Conservation (phyloP, 2,888 invertebrate genomes). For the Petrophora chlorosata region DNA sequence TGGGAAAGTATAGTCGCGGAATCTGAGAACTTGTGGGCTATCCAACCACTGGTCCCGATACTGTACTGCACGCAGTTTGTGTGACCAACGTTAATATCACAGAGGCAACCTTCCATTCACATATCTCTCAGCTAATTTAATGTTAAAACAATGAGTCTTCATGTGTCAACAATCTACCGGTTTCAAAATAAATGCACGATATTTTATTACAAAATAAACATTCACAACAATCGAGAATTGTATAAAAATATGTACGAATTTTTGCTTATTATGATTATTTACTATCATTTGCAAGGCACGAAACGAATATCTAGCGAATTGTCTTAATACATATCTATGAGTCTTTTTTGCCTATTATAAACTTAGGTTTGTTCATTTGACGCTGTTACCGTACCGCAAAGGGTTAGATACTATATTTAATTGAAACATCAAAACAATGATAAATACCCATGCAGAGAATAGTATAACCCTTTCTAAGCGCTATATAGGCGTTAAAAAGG, state of each 20-base stretch:
- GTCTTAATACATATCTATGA: background rate
- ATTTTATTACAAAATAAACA: constrained; percentile 2
- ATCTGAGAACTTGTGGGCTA: too few species aligned
- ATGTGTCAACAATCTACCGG: constrained; percentile 1
- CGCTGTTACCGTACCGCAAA: too few species aligned
- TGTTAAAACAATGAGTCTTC: too few species aligned
- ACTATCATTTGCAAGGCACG: constrained; percentile 3
- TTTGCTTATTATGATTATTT: constrained; percentile 3
- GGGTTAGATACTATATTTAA: too few species aligned
- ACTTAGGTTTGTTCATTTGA: too few species aligned
- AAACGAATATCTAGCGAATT: background rate
- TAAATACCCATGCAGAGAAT: too few species aligned
- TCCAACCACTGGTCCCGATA: constrained; percentile 13
- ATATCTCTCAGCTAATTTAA: too few species aligned
- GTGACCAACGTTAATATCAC: constrained; percentile 54
- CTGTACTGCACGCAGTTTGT: constrained; percentile 6
- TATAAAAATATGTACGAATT: constrained; percentile 4
- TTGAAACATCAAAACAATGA: too few species aligned
- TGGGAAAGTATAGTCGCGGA: too few species aligned
- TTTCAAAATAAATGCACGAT: constrained; percentile 13
- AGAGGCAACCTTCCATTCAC: constrained; percentile 52
- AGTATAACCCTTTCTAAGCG: too few species aligned
- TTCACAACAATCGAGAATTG: constrained; percentile 5
- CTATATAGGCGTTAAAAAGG: too few species aligned
- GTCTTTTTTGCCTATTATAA: too few species aligned